Evolutionary conservation across 2,797 vertebrate genomes (phyloP).

Genomic region (Poeciliopsis gracilis): DNA sequence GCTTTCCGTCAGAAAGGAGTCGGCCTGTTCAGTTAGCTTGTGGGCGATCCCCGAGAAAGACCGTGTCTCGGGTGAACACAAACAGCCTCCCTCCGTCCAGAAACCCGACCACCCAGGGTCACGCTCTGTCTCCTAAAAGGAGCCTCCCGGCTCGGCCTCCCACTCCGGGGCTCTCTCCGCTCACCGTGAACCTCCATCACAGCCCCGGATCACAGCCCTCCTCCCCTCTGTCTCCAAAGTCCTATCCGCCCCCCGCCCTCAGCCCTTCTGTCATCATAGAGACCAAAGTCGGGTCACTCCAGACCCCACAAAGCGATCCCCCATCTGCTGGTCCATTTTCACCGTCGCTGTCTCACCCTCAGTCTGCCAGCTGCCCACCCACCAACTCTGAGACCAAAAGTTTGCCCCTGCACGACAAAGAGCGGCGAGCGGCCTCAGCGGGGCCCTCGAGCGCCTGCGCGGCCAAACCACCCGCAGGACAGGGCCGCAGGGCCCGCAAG

Average conservation of each 20-base stretch:
- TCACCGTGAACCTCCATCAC: constrained; percentile 66
- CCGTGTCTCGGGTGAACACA: constrained; percentile 1
- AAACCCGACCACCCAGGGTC: constrained; percentile 23
- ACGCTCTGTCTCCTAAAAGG: constrained; percentile 43
- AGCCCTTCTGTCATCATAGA: constrained; percentile 68
- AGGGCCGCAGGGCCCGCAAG: constrained; percentile 67
- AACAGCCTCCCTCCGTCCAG: constrained; percentile 11
- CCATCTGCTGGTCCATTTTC: constrained; percentile 54
- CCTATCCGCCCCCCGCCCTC: constrained; percentile 50
- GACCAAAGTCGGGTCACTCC: constrained; percentile 51
- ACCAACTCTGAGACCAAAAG: constrained; percentile 46
- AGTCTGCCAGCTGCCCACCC: constrained; percentile 66
- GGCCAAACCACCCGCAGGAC: constrained; percentile 26
- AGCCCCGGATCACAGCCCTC: constrained; percentile 56
- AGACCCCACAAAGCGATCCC: constrained; percentile 55
- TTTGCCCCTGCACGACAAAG: constrained; percentile 14
- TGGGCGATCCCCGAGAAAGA: constrained; percentile 32
- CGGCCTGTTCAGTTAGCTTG: constrained; percentile 29
- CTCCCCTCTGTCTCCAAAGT: constrained; percentile 43
- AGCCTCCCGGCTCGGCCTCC: constrained; percentile 65
- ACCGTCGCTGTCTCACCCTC: constrained; percentile 38
- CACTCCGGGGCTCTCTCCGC: constrained; percentile 72
- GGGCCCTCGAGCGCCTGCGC: constrained; percentile 35
- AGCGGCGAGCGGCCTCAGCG: constrained; percentile 38
- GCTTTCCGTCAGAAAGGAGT: constrained; percentile 34